Conservation (phyloP, 2,797 vertebrate genomes). For the Cottoperca gobio region DNA sequence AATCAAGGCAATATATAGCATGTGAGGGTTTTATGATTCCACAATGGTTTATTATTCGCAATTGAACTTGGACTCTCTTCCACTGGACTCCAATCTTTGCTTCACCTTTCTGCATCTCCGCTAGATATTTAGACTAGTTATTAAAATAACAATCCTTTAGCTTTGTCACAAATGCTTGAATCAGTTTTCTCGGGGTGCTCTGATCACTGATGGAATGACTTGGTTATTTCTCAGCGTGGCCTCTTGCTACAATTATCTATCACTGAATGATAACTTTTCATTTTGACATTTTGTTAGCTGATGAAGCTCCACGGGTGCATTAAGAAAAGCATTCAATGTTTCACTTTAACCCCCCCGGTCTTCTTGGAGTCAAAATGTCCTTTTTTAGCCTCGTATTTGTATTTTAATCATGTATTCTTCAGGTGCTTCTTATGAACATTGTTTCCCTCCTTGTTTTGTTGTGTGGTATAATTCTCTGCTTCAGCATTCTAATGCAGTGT, state of each 20-base stretch:
- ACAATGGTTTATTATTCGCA: conserved; percentile 3
- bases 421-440: neutral
- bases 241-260: neutral
- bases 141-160: neutral
- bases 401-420: neutral
- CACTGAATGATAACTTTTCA: neutral
- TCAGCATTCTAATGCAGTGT: neutral
- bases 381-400: neutral
- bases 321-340: neutral
- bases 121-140: neutral
- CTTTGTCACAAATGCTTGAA: neutral
- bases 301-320: neutral
- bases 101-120: neutral
- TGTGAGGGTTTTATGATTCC: conserved; percentile 27
- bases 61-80: neutral
- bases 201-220: neutral
- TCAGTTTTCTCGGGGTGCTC: neutral
- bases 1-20: conserved; percentile 14
- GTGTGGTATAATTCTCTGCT: neutral
- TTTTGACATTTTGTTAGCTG: neutral
- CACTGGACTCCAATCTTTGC: neutral
- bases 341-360: neutral
- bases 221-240: neutral
- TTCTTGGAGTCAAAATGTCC: neutral
- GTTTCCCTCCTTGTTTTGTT: neutral